Base-by-base conservation (phyloP, 2,797 vertebrate species). In the Knipowitschia caucasica region DNA sequence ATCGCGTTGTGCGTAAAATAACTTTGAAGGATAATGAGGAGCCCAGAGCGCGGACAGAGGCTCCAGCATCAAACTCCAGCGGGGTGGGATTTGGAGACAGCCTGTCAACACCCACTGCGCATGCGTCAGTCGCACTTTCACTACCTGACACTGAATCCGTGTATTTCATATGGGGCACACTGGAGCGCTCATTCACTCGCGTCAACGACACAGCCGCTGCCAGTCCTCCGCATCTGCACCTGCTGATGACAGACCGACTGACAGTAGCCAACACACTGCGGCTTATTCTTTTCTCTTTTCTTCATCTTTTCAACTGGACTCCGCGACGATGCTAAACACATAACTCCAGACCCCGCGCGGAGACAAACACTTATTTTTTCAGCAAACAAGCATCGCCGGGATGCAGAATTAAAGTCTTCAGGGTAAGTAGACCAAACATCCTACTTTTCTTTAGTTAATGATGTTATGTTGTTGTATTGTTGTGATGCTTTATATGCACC, bases 91-190 rank as follows among this genome's bases (percentile, higher is more conserved):
- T 55, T 62, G 18, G 33, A 15, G 27, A 38, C 52, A 74, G 66
- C 21, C 9, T 20, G 72, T 26, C 44, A 26, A 51, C 3, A 24
- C 24, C 51, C 2, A 78, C 18, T 81, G 88, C 91, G 91, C 91
- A 89, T 91, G 91, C 86, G 78, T 70, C 14, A 3, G 38, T 8
- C 63, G 50, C 76, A 85, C 85, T 86, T 85, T 86, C 88, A 78
- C 80, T 87, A 90, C 89, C 89, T 91, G 89, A 87, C 75, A 71
- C 87, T 78, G 81, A 81, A 62, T 57, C 74, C 69, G 18, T 26
- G 84, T 87, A 91, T 86, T 91, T 91, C 89, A 90, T 90, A 88
- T 75, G 89, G 81, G 73, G 87, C 86, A 60, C 58, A 68, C 71
- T 66, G 74, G 80, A 80, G 69, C 77, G 83, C 61, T 83, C 86